phyloP scores from a whole-genome alignment of 2,888 invertebrate species.

The Clistopyga incitator region DNA sequence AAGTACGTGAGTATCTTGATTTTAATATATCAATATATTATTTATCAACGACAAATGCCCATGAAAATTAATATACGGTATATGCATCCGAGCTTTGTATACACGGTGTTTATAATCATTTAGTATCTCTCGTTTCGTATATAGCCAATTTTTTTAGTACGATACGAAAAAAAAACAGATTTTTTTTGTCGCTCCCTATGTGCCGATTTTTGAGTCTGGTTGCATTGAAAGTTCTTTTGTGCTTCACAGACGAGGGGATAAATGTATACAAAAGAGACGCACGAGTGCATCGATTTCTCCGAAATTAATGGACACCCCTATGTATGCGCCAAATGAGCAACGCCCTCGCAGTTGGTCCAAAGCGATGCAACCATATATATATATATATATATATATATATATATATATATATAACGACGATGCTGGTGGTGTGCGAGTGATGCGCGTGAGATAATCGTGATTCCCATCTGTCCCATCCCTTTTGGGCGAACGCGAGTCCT shows the following conservation, averaged over 20 bases:
- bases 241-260: slow-evolving; percentile 18
- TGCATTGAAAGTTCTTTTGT: slow-evolving; percentile 39
- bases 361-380: slow-evolving; percentile 30
- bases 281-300: slow-evolving; percentile 75
- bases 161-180: no score
- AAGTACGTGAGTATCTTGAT: no score
- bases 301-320: slow-evolving; percentile 78
- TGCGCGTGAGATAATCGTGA: slow-evolving; percentile 78
- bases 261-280: neutral
- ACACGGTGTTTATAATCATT: no score
- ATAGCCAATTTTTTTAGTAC: no score
- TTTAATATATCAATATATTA: no score
- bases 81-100: no score
- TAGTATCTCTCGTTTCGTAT: slow-evolving; percentile 1
- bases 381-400: no score
- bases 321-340: slow-evolving; percentile 78
- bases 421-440: slow-evolving; percentile 65
- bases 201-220: slow-evolving; percentile 24
- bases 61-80: no score
- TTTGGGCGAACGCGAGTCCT: neutral
- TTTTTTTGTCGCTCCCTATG: neutral
- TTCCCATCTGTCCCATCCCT: slow-evolving; percentile 78
- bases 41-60: no score
- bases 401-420: neutral
- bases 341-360: slow-evolving; percentile 73